Conservation (phyloP, 2,888 invertebrate genomes). For the Dichetophora obliterata region DNA sequence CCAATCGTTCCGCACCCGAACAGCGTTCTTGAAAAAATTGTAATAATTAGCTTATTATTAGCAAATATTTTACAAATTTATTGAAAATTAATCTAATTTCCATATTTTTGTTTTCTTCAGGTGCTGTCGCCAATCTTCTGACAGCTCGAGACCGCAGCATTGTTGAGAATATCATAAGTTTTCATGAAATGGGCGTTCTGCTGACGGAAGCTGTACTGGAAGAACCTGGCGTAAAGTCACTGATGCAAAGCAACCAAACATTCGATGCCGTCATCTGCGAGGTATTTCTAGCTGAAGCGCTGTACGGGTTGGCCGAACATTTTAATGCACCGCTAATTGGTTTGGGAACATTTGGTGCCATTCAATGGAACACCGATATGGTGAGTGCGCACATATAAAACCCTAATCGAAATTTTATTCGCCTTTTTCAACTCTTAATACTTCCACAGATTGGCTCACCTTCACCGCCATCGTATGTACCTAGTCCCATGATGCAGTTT, state of each 20-base stretch:
- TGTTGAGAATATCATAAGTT: constrained; percentile 43
- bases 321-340: constrained; percentile 65
- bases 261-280: constrained; percentile 68
- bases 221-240: constrained; percentile 47
- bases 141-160: constrained; percentile 14
- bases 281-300: constrained; percentile 67
- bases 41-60: too few species aligned
- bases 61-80: too few species aligned
- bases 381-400: background rate
- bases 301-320: constrained; percentile 63
- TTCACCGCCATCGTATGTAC: constrained; percentile 65
- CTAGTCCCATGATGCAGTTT: constrained; percentile 57
- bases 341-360: constrained; percentile 60
- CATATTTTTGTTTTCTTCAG: constrained; percentile 30
- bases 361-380: constrained; percentile 53
- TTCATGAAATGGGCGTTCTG: constrained; percentile 56
- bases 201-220: constrained; percentile 53
- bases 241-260: constrained; percentile 61
- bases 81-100: too few species aligned
- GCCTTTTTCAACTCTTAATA: constrained; percentile 54
- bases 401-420: background rate
- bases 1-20: too few species aligned
- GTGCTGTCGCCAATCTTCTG: background rate
- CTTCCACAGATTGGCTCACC: constrained; percentile 59
- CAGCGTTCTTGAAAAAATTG: too few species aligned